Evolutionary conservation across 2,797 vertebrate species (phyloP), one percentile per base, ranked within the genome.

Genomic region (Sciaenops ocellatus): DNA sequence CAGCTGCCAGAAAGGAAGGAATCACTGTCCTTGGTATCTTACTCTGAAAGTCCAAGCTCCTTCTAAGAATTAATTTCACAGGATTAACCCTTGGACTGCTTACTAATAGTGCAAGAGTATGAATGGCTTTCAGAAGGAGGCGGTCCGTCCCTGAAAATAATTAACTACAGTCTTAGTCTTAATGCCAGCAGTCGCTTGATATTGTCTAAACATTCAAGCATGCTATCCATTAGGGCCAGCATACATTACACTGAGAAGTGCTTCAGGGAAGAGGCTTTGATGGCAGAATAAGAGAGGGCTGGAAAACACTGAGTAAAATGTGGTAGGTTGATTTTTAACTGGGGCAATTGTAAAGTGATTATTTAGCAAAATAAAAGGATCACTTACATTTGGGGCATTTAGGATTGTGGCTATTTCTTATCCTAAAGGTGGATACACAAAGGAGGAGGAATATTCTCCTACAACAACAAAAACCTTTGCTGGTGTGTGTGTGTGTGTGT

Each of bases 41-140:
- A 76, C 83, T 73, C 68, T 87, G 78, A 85, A 89, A 83, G 73
- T 80, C 77, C 81, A 80, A 85, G 87, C 87, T 83, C 75, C 76
- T 91, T 91, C 89, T 78, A 64, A 82, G 85, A 90, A 92, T 82
- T 74, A n/a, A 82, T 80, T 82, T 89, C 52, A 51, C 63, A 28
- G 71, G 85, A 66, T 92, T 89, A 91, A 88, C 85, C 85, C 76
- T 77, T 84, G 79, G 73, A 87, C 87, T 81, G 70, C 79, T 88
- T 82, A 57, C 68, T 34, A 73, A 51, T 59, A 71, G 57, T n/a
- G n/a, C 56, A 72, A 20, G 48, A 74, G 69, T 73, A 72, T 69
- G 66, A 77, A 73, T 76, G 69, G 62, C 63, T 82, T 76, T 56
- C 34, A 70, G 66, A 67, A 48, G 2, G 8, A 80, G 52, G 69